Evolutionary conservation across 2,113 vertebrate genomes (phyloP).

Genomic region (Oreochromis niloticus): DNA sequence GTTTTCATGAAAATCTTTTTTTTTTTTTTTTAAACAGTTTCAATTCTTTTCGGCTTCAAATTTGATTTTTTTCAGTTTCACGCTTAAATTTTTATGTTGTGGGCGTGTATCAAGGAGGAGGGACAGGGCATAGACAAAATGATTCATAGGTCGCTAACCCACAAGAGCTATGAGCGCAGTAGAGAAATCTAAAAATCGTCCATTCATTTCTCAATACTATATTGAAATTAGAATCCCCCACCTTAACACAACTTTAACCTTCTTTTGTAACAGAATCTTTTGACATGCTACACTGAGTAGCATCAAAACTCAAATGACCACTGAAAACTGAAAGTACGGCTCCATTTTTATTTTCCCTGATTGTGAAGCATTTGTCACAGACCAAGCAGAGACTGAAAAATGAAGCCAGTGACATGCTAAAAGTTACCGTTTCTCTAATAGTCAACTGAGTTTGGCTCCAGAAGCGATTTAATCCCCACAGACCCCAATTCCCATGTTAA

Average conservation of each 20-base stretch:
- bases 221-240: not conserved
- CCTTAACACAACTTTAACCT: not conserved
- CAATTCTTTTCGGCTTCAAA: not conserved
- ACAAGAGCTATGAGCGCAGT: not conserved
- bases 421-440: not conserved
- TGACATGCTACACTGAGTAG: not conserved
- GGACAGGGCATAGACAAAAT: not conserved
- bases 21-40: not conserved
- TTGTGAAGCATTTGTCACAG: not conserved
- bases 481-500: not conserved
- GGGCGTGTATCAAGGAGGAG: not conserved
- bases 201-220: not conserved
- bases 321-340: fast-evolving
- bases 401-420: not conserved
- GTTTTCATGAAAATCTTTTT: not conserved
- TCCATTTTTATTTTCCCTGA: not conserved
- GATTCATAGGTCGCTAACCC: not conserved
- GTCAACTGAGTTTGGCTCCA: not conserved
- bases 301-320: not conserved
- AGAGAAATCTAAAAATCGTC: not conserved
- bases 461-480: not conserved
- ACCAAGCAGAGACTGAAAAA: not conserved
- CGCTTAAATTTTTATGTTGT: not conserved
- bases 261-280: not conserved
- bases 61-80: not conserved